A percentile compares a stretch with the other conserved stretches of the same genome.
Evolutionary conservation across 2,888 invertebrate genomes (phyloP).

Genomic region (Brachylomia viminalis): DNA sequence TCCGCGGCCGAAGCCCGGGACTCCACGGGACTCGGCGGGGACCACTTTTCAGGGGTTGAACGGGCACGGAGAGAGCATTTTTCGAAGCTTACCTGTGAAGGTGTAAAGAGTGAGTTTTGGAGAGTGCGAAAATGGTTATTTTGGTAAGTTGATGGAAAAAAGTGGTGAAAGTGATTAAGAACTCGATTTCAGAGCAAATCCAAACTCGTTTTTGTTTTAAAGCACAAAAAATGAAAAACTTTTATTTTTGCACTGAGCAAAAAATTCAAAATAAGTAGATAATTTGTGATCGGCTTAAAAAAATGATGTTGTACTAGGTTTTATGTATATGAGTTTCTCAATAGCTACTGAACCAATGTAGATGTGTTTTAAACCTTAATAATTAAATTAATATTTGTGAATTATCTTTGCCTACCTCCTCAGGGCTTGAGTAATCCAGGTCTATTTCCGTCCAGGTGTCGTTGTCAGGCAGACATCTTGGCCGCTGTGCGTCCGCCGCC

Average conservation of each 20-base stretch:
- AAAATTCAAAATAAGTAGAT: neutral
- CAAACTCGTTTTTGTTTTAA: neutral
- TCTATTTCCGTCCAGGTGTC: conserved; percentile 94
- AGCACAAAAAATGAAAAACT: too few relatives aligned
- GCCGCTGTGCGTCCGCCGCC: conserved; percentile 75
- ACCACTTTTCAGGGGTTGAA: conserved; percentile 81
- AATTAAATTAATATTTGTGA: too few relatives aligned
- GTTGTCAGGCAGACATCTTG: conserved; percentile 75
- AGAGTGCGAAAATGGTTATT: neutral
- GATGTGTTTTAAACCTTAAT: neutral
- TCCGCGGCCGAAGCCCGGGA: conserved; percentile 82
- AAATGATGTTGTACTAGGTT: neutral
- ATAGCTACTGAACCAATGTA: too few relatives aligned
- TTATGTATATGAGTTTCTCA: too few relatives aligned
- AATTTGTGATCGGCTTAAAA: neutral
- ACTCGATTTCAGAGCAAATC: neutral
- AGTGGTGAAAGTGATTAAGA: neutral
- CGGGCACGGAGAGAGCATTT: conserved; percentile 89
- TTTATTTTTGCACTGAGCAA: too few relatives aligned
- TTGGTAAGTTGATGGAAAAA: neutral
- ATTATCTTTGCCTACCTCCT: conserved; percentile 81
- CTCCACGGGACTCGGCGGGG: conserved; percentile 81
- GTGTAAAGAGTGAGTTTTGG: neutral
- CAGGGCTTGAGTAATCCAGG: conserved; percentile 92
- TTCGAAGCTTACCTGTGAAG: conserved; percentile 86